Evolutionary conservation across 2,888 invertebrate genomes (phyloP), one percentile per base, ranked within the genome.

Genomic region (Chloromyia formosa): DNA sequence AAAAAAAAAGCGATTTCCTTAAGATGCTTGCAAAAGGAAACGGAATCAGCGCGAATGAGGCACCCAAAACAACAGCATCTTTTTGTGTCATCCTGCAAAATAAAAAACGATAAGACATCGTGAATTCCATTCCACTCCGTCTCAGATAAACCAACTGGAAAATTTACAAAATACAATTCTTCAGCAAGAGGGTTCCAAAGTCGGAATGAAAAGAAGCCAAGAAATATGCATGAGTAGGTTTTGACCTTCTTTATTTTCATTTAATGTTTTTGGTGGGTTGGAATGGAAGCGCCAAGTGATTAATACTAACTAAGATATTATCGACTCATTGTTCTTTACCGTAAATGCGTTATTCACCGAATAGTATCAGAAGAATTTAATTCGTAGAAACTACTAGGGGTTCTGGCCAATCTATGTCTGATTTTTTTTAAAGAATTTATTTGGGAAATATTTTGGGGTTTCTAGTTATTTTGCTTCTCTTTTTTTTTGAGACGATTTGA

Each of bases 1-100:
- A n/a, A n/a, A n/a, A n/a, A 88, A 87, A 80, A 87, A 88, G 82
- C 86, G 82, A 83, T 83, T 83, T 77, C 82, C 85, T 80, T 85
- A 83, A 83, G 80, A 68, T 16, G n/a, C 53, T 54, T 3, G n/a
- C 49, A 20, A 10, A 27, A n/a, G 2, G 61, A 40, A 72, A 68
- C 60, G 66, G 16, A 18, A 56, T 35, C 7, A 12, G 49, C 49
- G 10, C 4, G 14, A 7, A 49, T 5, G 3, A 7, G 49, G 16
- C 49, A n/a, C 12, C 2, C 1, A n/a, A 2, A 49, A 49, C 49
- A 49, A n/a, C 12, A 49, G 5, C 12, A 49, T n/a, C n/a, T 49
- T 5, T 49, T 49, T 49, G 3, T 49, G 49, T 10, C 49, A n/a
- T 12, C 5, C 49, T 14, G 20, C 2, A 1, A 61, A 58, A 18